Percentiles rank a stretch among this genome's conserved stretches.
Conservation (phyloP, 2,797 vertebrate genomes). For the Anableps anableps region DNA sequence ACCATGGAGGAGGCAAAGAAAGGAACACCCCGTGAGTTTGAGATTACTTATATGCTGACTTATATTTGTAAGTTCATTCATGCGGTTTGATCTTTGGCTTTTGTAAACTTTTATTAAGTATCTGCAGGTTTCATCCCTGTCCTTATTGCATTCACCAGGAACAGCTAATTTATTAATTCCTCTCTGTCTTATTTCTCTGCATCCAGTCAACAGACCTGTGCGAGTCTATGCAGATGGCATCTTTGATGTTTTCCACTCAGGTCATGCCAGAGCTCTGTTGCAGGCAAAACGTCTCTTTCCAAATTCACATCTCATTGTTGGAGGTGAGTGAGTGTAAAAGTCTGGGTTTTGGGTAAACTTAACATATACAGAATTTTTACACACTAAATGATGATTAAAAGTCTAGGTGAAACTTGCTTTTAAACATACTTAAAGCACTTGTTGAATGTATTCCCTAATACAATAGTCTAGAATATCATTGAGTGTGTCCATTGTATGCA, state of each 20-base stretch:
- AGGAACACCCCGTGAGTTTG: constrained; percentile 91
- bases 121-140: not conserved
- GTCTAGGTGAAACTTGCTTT: not conserved
- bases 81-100: not conserved
- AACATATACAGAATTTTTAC: not conserved
- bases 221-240: constrained; percentile 98
- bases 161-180: not conserved
- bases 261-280: constrained; percentile 97
- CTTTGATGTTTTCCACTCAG: constrained; percentile 98
- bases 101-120: not conserved
- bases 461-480: too few relatives aligned
- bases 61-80: not conserved
- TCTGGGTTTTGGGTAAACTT: not conserved
- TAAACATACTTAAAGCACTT: too few relatives aligned
- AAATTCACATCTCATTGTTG: constrained; percentile 97
- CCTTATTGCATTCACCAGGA: not conserved
- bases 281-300: constrained; percentile 98
- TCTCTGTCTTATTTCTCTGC: constrained; percentile 11
- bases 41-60: not conserved
- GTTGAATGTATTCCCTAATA: too few relatives aligned
- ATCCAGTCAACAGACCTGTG: constrained; percentile 89
- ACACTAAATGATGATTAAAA: not conserved
- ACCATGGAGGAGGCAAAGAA: constrained; percentile 90
- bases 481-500: too few relatives aligned
- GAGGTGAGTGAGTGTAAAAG: constrained; percentile 79